Evolutionary conservation across 2,888 invertebrate genomes (phyloP).

Genomic region (Hydriomena furcata): DNA sequence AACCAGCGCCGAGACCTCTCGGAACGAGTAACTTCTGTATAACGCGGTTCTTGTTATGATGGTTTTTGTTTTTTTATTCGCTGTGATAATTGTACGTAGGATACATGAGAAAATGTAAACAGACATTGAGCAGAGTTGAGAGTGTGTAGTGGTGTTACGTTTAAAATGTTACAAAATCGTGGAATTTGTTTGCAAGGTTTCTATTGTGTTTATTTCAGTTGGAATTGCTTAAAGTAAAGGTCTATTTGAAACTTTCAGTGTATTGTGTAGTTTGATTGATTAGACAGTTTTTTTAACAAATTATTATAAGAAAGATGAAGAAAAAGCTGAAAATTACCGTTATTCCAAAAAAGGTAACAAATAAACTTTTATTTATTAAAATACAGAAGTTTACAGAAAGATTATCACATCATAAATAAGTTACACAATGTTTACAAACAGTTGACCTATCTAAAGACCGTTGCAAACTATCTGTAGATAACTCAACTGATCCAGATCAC

Average conservation of each 20-base stretch:
- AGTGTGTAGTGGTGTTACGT: conserved; percentile 21
- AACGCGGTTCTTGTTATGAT: conserved; percentile 5
- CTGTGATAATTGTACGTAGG: conserved; percentile 34
- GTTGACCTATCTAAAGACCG: too few relatives aligned
- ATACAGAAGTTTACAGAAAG: too few relatives aligned
- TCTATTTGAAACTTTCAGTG: too few relatives aligned
- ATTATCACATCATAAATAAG: too few relatives aligned
- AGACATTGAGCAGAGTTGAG: conserved; percentile 21
- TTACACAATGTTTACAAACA: too few relatives aligned
- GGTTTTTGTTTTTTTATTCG: conserved; percentile 38
- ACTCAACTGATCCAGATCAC: too few relatives aligned
- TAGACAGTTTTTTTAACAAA: too few relatives aligned
- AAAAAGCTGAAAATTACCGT: conserved; percentile 45
- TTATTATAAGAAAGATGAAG: conserved; percentile 38
- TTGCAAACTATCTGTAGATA: too few relatives aligned
- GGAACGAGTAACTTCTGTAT: neutral
- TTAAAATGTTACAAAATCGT: conserved; percentile 6
- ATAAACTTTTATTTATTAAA: too few relatives aligned
- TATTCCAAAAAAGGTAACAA: conserved; percentile 41
- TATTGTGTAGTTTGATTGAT: too few relatives aligned
- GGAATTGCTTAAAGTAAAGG: neutral
- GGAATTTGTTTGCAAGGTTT: conserved; percentile 5
- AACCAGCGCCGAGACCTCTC: conserved; percentile 38
- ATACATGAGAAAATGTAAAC: conserved; percentile 30
- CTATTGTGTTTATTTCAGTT: conserved; percentile 3